Conservation (phyloP, 2,113 vertebrate species). For the Cariama cristata region DNA sequence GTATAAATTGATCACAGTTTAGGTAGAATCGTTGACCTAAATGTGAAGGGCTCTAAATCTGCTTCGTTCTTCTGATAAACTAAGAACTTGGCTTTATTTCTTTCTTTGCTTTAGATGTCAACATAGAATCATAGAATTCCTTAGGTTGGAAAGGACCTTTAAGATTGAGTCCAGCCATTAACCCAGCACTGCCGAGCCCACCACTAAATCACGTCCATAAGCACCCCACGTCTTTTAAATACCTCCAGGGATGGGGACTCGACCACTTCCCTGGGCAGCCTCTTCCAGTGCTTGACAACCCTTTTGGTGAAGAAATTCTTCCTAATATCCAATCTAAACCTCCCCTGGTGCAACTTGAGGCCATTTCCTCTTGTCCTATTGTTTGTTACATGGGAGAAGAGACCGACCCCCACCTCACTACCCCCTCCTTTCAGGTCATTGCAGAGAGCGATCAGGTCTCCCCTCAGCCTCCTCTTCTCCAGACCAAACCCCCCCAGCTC, state of each 20-base stretch:
- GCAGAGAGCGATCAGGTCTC: not conserved
- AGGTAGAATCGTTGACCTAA: not conserved
- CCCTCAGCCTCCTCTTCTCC: not conserved
- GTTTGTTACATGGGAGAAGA: not conserved
- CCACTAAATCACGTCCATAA: too few species aligned
- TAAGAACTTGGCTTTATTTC: not conserved
- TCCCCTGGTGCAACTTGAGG: not conserved
- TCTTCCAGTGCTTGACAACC: not conserved
- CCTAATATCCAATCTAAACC: not conserved
- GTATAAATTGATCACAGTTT: not conserved
- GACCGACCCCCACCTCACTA: not conserved
- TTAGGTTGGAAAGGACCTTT: not conserved
- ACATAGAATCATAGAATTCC: not conserved
- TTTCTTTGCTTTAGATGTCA: not conserved
- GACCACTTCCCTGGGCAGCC: not conserved
- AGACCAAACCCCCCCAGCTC: not conserved
- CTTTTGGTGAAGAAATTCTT: not conserved
- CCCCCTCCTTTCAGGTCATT: not conserved
- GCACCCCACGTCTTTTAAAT: not conserved
- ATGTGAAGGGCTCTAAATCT: not conserved
- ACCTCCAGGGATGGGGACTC: not conserved
- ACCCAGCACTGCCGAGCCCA: not conserved
- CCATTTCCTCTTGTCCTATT: not conserved
- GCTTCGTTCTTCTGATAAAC: not conserved
- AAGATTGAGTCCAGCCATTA: not conserved